Percentiles rank a stretch among this genome's conserved stretches.
phyloP scores from a whole-genome alignment of 1,140 invertebrate genomes.

The Drosophila pandora region DNA sequence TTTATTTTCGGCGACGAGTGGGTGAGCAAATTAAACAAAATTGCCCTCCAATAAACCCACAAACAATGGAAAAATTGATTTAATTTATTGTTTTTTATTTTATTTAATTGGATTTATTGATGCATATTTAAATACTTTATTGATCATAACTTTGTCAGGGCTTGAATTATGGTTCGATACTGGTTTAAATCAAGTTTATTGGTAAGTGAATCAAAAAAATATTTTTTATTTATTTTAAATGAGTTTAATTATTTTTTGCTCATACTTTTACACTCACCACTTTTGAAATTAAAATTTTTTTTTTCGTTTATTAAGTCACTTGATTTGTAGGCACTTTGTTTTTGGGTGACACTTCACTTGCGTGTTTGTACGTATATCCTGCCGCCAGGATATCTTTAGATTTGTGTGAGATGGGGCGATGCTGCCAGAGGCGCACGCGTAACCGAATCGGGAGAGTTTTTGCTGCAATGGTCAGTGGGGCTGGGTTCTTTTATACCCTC shows the following conservation, averaged over 20 bases:
- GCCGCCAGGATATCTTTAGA: slow-evolving; percentile 50
- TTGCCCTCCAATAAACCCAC: slow-evolving; percentile 12
- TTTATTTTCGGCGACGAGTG: slow-evolving; percentile 39
- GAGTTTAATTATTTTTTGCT: not conserved
- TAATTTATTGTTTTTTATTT: slow-evolving; percentile 25
- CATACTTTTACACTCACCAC: slow-evolving; percentile 29
- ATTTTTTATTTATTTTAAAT: slow-evolving; percentile 2
- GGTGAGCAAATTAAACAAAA: slow-evolving; percentile 18
- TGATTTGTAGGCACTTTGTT: slow-evolving; percentile 18
- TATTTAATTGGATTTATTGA: slow-evolving; percentile 37
- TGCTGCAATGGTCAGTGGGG: slow-evolving; percentile 59
- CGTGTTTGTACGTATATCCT: slow-evolving; percentile 29
- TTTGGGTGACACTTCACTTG: slow-evolving; percentile 36
- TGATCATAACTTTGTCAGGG: slow-evolving; percentile 38
- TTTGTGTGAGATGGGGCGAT: slow-evolving; percentile 17
- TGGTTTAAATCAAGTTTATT: slow-evolving; percentile 51
- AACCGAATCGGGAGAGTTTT: slow-evolving; percentile 71
- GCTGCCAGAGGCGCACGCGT: slow-evolving; percentile 69
- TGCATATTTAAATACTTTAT: slow-evolving; percentile 29
- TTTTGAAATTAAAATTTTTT: slow-evolving; percentile 2
- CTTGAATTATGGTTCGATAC: slow-evolving; percentile 22
- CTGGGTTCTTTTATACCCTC: slow-evolving; percentile 78
- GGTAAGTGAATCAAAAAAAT: slow-evolving; percentile 17
- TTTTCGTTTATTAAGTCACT: slow-evolving; percentile 12
- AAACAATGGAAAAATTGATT: slow-evolving; percentile 16